Evolutionary conservation across 2,797 vertebrate species (phyloP), one percentile per base, ranked within the genome.

Genomic region (Tenualosa thibaudeaui): DNA sequence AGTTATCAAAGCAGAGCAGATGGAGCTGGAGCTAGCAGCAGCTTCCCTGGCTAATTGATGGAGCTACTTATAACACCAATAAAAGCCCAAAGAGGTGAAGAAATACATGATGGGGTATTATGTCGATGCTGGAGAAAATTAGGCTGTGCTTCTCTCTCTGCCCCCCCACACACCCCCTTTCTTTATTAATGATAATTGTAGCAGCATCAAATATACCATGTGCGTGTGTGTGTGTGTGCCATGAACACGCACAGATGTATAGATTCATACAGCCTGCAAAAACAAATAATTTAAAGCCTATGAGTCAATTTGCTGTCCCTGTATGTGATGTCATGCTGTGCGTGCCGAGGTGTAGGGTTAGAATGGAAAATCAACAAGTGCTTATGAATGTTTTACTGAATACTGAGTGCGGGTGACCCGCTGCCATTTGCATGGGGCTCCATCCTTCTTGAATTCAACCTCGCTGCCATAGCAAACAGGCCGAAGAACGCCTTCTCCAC

Each of bases 1-100:
- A 94, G 90, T 95, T 94, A 95, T 96, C 95, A 94, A 94, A 94
- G 92, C 88, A 15, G 85, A 91, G 91, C 94, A 95, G 94, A 95
- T 95, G 94, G 93, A 88, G 89, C 91, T 91, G 93, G 92, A 95
- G 91, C 92, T 89, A 93, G 92, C 92, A 91, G 88, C 89, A 92
- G 89, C 89, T 85, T 88, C 93, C 87, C 90, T 92, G 89, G 89
- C 92, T 94, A 94, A 95, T 93, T 93, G 91, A 95, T 92, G 89
- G 90, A 93, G 89, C 93, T 92, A 92, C 89, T 93, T 92, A 93
- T 92, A 93, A 92, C 89, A 92, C 89, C 91, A 92, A 91, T 92
- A 91, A 89, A 92, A 88, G 85, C 86, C 83, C 4, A 86, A 85
- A 90, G 86, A 89, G 89, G 89, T 90, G 37, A 85, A 89, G 89